Percentiles rank a stretch among this genome's conserved stretches.
These are phyloP conservation scores for Rutilus rutilus DNA, from an alignment of 2,113 vertebrate species.

Conservation along the genomic window DNA sequence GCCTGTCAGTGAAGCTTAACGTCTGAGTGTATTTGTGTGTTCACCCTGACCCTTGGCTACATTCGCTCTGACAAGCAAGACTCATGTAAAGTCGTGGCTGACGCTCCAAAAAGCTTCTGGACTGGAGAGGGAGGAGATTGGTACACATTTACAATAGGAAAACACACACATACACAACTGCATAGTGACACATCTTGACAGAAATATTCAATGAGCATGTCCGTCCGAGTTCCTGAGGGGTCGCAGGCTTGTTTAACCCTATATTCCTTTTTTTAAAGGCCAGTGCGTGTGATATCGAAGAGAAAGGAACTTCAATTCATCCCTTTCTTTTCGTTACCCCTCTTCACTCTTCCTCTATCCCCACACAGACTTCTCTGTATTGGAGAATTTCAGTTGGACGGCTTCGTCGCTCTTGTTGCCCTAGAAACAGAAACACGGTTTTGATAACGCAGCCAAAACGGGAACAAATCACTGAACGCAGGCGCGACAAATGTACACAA, in stretches of 20 bases:
- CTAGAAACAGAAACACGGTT: slow-evolving; percentile 73
- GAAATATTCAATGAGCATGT: neutral
- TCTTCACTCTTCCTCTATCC: slow-evolving; percentile 64
- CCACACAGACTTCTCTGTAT: slow-evolving; percentile 86
- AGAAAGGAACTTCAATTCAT: slow-evolving; percentile 35
- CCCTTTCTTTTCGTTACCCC: slow-evolving; percentile 15
- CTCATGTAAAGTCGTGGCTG: slow-evolving; percentile 7
- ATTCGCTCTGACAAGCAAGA: slow-evolving; percentile 32
- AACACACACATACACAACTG: neutral
- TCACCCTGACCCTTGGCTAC: slow-evolving; percentile 20
- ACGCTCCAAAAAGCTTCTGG: slow-evolving; percentile 23
- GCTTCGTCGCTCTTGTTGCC: slow-evolving; percentile 91
- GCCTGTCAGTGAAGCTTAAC: slow-evolving; percentile 23
- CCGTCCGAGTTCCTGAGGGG: slow-evolving; percentile 18
- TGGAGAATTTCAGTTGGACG: slow-evolving; percentile 92
- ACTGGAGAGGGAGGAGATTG: neutral
- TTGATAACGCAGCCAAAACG: slow-evolving; percentile 52
- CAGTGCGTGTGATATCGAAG: slow-evolving; percentile 37
- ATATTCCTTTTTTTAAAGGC: slow-evolving; percentile 14
- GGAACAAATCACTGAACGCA: slow-evolving; percentile 35
- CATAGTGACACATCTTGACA: neutral
- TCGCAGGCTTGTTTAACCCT: neutral
- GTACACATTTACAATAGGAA: slow-evolving; percentile 1
- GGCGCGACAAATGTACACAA: slow-evolving; percentile 25
- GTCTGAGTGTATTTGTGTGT: slow-evolving; percentile 16